Evolutionary conservation across 2,888 invertebrate species (phyloP).

Genomic region (Amiota mariae): DNA sequence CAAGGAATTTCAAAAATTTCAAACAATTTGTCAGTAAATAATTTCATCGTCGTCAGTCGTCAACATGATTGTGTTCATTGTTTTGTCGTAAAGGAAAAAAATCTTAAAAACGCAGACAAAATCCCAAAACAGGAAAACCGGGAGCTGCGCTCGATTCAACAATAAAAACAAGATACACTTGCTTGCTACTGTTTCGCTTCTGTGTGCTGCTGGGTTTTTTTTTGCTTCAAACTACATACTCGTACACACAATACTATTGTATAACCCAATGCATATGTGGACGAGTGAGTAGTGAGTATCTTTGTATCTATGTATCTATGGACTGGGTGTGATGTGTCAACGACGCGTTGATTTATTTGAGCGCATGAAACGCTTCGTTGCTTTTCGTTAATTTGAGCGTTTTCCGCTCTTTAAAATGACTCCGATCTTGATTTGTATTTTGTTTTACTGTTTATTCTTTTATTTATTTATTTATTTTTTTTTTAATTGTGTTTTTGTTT

Average conservation of each 20-base stretch:
- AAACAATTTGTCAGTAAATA: slow-evolving; percentile 73
- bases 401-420: slow-evolving; percentile 52
- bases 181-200: slow-evolving; percentile 13
- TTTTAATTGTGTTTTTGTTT: background rate
- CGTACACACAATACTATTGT: too few relatives aligned
- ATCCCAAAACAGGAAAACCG: slow-evolving; percentile 39
- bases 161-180: slow-evolving; percentile 29
- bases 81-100: slow-evolving; percentile 41
- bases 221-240: too few relatives aligned
- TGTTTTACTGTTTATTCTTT: slow-evolving; percentile 2
- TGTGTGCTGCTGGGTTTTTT: too few relatives aligned
- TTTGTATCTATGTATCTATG: slow-evolving; percentile 37
- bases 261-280: background rate
- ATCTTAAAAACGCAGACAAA: slow-evolving; percentile 41
- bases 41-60: slow-evolving; percentile 53
- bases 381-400: slow-evolving; percentile 72
- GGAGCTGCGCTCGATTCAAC: slow-evolving; percentile 35
- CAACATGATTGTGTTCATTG: slow-evolving; percentile 37
- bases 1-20: slow-evolving; percentile 66
- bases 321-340: slow-evolving; percentile 64
- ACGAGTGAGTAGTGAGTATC: slow-evolving; percentile 24
- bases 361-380: slow-evolving; percentile 73
- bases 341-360: slow-evolving; percentile 72
- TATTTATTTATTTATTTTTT: background rate
- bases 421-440: slow-evolving; percentile 7